Conservation (phyloP, 2,888 invertebrate species). For the Latheticus oryzae region DNA sequence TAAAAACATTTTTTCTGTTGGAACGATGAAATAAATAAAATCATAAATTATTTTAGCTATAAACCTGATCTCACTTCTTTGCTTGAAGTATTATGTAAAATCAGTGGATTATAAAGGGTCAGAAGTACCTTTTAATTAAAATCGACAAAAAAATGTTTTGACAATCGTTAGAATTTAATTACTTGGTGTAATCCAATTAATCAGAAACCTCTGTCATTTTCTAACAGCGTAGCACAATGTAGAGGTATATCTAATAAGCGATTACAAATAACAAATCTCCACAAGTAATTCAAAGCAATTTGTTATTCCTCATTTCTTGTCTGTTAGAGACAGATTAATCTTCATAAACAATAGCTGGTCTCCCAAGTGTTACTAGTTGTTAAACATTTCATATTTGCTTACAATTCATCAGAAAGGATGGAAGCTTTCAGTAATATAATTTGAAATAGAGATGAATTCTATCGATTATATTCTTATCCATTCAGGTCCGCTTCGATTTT, state of each 20-base stretch:
- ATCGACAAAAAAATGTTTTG: constrained; percentile 27
- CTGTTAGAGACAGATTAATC: constrained; percentile 56
- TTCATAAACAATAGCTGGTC: constrained; percentile 49
- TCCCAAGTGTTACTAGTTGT: constrained; percentile 29
- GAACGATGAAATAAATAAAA: too few species aligned
- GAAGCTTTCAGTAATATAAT: constrained; percentile 13
- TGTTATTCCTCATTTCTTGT: constrained; percentile 54
- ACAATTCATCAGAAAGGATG: constrained; percentile 25
- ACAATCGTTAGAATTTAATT: too few species aligned
- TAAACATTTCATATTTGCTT: constrained; percentile 26
- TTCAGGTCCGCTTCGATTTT: constrained; percentile 27
- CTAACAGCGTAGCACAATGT: constrained; percentile 33
- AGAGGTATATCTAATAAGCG: constrained; percentile 36
- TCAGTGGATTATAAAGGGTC: constrained; percentile 12
- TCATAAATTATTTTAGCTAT: too few species aligned
- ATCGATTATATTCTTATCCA: constrained; percentile 36
- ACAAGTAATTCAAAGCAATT: constrained; percentile 39
- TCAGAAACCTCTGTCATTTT: constrained; percentile 36
- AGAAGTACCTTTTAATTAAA: constrained; percentile 18
- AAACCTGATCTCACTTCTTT: too few species aligned
- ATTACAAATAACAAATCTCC: constrained; percentile 50
- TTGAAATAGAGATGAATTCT: constrained; percentile 22
- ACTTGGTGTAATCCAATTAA: constrained; percentile 34
- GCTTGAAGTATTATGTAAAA: too few species aligned
- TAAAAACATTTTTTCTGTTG: too few species aligned